Evolutionary conservation across 2,888 invertebrate genomes (phyloP).

Genomic region (Trissonchulus sp.): DNA sequence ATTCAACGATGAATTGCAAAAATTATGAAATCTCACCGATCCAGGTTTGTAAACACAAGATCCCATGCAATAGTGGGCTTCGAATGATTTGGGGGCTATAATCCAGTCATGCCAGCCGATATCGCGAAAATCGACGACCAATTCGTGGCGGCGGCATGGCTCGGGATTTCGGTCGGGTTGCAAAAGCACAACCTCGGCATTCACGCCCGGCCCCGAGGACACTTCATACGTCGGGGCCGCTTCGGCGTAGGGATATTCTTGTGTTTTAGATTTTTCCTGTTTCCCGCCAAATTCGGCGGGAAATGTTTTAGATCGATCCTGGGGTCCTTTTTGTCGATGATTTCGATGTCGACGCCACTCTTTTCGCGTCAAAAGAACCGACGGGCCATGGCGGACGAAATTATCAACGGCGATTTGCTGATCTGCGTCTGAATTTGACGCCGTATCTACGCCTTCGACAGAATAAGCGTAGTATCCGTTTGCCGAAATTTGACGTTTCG

Average conservation of each 20-base stretch:
- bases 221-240: not conserved
- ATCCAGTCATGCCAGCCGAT: conserved; percentile 57
- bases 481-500: not conserved
- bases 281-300: not conserved
- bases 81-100: conserved; percentile 56
- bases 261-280: no score
- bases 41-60: conserved; percentile 53
- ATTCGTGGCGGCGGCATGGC: not conserved
- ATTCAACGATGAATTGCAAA: no score
- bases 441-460: not conserved
- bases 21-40: conserved; percentile 40
- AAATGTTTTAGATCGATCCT: no score
- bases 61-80: conserved; percentile 56
- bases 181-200: not conserved
- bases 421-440: not conserved
- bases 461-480: not conserved
- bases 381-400: conserved; percentile 12
- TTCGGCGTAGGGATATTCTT: no score
- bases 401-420: not conserved
- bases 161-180: not conserved
- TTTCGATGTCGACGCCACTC: not conserved
- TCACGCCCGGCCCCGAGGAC: not conserved
- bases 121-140: conserved; percentile 53
- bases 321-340: not conserved
- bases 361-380: conserved; percentile 2